phyloP scores from a whole-genome alignment of 2,113 vertebrate genomes.

The Bettongia penicillata region DNA sequence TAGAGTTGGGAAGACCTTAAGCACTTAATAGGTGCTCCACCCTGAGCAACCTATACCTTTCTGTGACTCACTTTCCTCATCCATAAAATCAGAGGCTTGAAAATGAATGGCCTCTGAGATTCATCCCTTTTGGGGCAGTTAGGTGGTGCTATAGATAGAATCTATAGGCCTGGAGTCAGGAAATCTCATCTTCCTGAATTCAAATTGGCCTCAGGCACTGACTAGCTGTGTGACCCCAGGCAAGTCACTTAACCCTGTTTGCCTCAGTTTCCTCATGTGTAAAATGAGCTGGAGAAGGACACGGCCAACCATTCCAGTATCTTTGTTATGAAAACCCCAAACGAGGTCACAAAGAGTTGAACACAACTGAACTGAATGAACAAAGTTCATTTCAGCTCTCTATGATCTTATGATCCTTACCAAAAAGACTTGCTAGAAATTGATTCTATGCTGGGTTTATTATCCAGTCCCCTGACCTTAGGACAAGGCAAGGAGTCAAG shows the following conservation, averaged over 20 bases:
- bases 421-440: neutral
- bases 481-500: neutral
- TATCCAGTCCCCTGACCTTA: neutral
- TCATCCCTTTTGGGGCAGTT: neutral
- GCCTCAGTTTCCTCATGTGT: neutral
- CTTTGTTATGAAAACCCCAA: neutral
- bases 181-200: neutral
- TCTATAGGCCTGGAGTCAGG: no score
- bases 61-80: neutral
- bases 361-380: neutral
- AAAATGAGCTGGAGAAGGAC: neutral
- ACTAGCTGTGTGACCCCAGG: neutral
- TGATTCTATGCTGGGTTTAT: neutral
- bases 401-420: neutral
- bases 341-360: neutral
- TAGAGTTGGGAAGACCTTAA: neutral
- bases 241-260: neutral
- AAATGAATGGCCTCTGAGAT: neutral
- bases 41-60: neutral
- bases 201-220: neutral
- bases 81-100: neutral
- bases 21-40: neutral
- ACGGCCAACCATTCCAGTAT: neutral
- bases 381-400: neutral
- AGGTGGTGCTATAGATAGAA: neutral